Evolutionary conservation across 2,888 invertebrate genomes (phyloP), one percentile per base, ranked within the genome.

Genomic region (Laothoe populi): DNA sequence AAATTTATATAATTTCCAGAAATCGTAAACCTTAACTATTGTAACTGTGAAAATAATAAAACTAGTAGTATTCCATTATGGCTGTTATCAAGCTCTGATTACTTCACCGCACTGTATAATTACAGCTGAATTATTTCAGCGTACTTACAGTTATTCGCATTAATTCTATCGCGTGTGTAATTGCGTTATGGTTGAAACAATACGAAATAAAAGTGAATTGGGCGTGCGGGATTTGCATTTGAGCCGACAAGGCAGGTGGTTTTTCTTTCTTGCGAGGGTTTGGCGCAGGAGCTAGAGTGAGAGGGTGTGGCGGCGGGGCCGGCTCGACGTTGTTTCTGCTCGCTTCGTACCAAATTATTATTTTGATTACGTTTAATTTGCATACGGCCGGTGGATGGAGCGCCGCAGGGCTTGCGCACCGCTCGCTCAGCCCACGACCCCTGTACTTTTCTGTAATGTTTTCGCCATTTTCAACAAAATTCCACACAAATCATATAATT

Each of bases 301-400:
- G 88, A 86, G 75, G 77, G 70, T 53, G 60, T 70, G 66, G 57
- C 64, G 63, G 61, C 62, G 42, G 69, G 68, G 71, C 68, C 69
- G 70, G 70, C 78, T 76, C 72, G 77, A 70, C 70, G 63, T 67
- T 70, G 74, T 82, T 82, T 77, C 80, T 78, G 78, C 79, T 78
- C 73, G 79, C 76, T 77, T 82, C 79, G 74, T 84, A 80, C 77
- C 74, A 87, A 91, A 92, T 92, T 86, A 90, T 92, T 92, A 91
- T 92, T 92, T 92, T 92, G 92, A 92, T 92, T 92, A 88, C 88
- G 83, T 89, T 92, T 91, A 92, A 92, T 92, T 92, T 92, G 92
- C 92, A 92, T 92, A 92, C 83, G 83, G 84, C 81, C 84, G 82
- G 82, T 75, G 84, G 79, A 80, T 76, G 76, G 75, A 72, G 73